A percentile compares a stretch with the other conserved stretches of the same genome.
Conservation (phyloP, 2,888 invertebrate species). For the Euspilapteryx auroguttella region DNA sequence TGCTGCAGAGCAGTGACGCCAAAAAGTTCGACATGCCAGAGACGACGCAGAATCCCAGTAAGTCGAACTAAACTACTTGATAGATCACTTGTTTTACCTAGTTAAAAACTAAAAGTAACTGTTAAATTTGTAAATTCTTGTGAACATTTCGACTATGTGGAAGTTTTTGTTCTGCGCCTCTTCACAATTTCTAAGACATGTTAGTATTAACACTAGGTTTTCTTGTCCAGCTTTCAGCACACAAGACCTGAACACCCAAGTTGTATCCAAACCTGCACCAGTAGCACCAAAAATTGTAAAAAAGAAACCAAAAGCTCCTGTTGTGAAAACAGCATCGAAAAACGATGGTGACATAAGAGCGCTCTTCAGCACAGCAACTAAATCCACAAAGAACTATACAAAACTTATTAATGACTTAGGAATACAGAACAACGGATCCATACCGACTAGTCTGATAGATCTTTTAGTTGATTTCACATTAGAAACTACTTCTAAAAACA, state of each 20-base stretch:
- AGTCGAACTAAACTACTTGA: too few relatives aligned
- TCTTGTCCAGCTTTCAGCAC: constrained; percentile 24
- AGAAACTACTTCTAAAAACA: constrained; percentile 21
- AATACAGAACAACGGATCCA: constrained; percentile 26
- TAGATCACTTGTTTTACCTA: too few relatives aligned
- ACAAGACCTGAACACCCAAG: constrained; percentile 18
- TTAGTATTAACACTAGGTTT: too few relatives aligned
- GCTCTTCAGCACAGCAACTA: constrained; percentile 48
- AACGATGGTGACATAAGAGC: constrained; percentile 59
- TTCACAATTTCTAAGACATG: too few relatives aligned
- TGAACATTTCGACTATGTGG: too few relatives aligned
- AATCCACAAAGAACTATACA: constrained; percentile 46
- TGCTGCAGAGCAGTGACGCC: constrained; percentile 49
- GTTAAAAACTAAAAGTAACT: too few relatives aligned
- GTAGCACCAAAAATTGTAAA: constrained; percentile 20
- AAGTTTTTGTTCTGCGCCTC: too few relatives aligned
- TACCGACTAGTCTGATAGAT: constrained; percentile 33
- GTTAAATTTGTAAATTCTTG: too few relatives aligned
- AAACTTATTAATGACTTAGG: constrained; percentile 39
- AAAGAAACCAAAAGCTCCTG: constrained; percentile 20
- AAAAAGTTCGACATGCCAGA: constrained; percentile 44
- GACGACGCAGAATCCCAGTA: constrained; percentile 37
- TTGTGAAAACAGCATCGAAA: constrained; percentile 26
- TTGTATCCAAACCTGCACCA: constrained; percentile 11
- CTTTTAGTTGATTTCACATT: constrained; percentile 46